Conservation (phyloP, 2,888 invertebrate species). For the Caenorhabditis sp. region DNA sequence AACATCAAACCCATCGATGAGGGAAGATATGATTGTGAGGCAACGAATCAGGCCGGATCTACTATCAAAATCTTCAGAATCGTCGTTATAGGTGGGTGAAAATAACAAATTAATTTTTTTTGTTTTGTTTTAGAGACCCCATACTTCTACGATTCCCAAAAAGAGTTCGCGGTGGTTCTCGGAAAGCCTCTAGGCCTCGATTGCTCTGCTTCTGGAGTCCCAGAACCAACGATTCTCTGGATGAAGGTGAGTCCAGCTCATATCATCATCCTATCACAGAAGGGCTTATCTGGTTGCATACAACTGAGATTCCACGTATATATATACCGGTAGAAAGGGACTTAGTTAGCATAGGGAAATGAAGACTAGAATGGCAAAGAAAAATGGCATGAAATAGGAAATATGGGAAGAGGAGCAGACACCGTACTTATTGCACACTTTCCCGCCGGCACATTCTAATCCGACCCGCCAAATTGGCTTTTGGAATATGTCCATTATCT, state of each 20-base stretch:
- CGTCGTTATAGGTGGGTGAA: too few species aligned
- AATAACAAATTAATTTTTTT: too few species aligned
- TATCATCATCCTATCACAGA: conserved; percentile 19
- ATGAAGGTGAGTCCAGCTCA: conserved; percentile 79
- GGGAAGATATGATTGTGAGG: too few species aligned
- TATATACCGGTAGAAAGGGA: conserved; percentile 21
- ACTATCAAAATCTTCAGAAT: too few species aligned
- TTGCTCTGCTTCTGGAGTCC: conserved; percentile 85
- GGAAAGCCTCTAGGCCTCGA: conserved; percentile 86
- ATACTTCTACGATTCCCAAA: conserved; percentile 80
- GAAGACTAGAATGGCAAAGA: conserved; percentile 34
- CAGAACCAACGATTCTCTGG: conserved; percentile 86
- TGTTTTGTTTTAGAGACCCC: conserved; percentile 86
- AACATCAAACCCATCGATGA: too few species aligned
- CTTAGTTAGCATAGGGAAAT: conserved; percentile 33
- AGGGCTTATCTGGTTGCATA: conserved; percentile 6
- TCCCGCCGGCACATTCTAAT: conserved; percentile 81
- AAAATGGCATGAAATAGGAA: conserved; percentile 49
- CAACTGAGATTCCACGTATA: conserved; percentile 54
- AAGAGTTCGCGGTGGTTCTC: conserved; percentile 84
- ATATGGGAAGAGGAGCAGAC: conserved; percentile 75
- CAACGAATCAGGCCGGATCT: too few species aligned
- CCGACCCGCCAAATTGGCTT: conserved; percentile 81
- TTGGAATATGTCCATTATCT: conserved; percentile 74
- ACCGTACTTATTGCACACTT: conserved; percentile 82